A percentile compares a stretch with the other conserved stretches of the same genome.
Evolutionary conservation across 2,797 vertebrate species (phyloP).

Genomic region (Alauda arvensis): DNA sequence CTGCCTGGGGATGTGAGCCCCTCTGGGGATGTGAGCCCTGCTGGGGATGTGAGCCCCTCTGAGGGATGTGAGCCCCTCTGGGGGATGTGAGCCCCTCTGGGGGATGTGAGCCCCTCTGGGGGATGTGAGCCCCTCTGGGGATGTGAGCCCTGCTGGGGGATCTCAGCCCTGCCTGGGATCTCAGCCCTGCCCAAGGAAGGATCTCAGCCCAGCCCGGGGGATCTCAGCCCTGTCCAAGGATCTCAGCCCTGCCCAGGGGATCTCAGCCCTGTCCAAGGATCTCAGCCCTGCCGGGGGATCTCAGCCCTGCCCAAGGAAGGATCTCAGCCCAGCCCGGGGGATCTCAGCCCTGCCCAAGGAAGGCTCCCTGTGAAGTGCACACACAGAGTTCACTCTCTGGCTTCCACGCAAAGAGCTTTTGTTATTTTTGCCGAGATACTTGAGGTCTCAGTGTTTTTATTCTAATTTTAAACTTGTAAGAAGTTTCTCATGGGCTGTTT

Average conservation of each 20-base stretch:
- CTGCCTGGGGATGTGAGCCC: no score
- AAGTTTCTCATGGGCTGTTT: conserved; percentile 32
- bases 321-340: no score
- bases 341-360: neutral
- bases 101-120: neutral
- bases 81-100: no score
- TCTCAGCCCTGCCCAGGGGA: neutral
- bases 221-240: no score
- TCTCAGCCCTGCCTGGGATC: no score
- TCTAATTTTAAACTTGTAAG: conserved; percentile 10
- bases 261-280: no score
- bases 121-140: neutral
- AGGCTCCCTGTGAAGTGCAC: neutral
- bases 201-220: no score
- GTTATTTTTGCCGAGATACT: neutral
- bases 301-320: neutral
- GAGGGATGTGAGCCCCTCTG: no score
- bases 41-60: neutral
- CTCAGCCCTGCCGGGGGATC: neutral
- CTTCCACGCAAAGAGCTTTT: neutral
- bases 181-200: neutral
- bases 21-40: neutral
- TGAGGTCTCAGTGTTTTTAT: neutral
- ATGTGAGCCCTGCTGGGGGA: neutral
- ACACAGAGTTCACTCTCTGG: neutral